Percentiles rank a stretch among this genome's conserved stretches.
phyloP scores from a whole-genome alignment of 2,797 vertebrate species.

The Rhadinocentrus ornatus region DNA sequence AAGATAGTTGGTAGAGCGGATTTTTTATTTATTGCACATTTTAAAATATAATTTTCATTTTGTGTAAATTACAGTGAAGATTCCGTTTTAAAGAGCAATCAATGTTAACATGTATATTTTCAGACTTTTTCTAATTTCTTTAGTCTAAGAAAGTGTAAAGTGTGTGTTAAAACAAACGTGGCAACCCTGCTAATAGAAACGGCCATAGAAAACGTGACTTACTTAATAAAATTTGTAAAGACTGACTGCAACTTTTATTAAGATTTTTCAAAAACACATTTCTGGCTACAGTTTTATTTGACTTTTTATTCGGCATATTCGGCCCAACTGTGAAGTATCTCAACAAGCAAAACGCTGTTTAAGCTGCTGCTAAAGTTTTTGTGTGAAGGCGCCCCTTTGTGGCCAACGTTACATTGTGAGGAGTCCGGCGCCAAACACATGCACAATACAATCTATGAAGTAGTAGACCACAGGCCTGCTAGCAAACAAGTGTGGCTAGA shows the following conservation, averaged over 20 bases:
- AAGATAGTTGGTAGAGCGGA: not conserved
- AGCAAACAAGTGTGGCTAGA: conserved; percentile 1
- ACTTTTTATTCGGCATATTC: not conserved
- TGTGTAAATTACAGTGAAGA: too few relatives aligned
- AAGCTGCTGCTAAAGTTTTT: not conserved
- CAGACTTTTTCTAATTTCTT: too few relatives aligned
- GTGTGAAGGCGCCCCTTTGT: conserved; percentile 43
- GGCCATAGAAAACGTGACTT: too few relatives aligned
- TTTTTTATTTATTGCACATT: not conserved
- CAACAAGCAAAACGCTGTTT: not conserved
- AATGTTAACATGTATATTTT: too few relatives aligned
- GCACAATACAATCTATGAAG: not conserved
- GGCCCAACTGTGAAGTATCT: not conserved
- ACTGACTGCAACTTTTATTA: not conserved
- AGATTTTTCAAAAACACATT: too few relatives aligned
- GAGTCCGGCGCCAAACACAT: conserved; percentile 41
- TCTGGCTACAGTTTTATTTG: not conserved
- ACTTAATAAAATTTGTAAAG: too few relatives aligned
- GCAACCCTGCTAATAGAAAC: conserved; percentile 37
- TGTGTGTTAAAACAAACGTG: conserved; percentile 26
- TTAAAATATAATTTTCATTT: not conserved
- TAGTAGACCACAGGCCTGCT: conserved; percentile 36
- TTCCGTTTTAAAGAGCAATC: too few relatives aligned
- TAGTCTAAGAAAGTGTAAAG: not conserved
- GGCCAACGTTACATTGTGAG: conserved; percentile 15